phyloP scores from a whole-genome alignment of 2,888 invertebrate genomes.

The Dichetophora obliterata region DNA sequence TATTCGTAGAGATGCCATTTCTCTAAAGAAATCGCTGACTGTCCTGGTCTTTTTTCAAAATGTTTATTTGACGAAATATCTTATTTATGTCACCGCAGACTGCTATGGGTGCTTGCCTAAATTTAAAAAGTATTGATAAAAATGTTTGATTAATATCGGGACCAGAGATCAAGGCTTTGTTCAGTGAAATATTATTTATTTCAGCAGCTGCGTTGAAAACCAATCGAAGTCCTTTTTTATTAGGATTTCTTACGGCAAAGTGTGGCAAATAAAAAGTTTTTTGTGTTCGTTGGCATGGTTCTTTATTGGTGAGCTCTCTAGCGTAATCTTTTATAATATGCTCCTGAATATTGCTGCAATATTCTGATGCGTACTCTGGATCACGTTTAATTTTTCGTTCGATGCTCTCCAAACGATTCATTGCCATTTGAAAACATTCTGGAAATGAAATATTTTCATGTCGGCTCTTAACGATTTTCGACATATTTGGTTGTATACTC shows the following conservation, averaged over 20 bases:
- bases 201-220: conserved; percentile 42
- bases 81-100: conserved; percentile 14
- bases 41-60: conserved; percentile 38
- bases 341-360: neutral
- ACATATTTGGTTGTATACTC: conserved; percentile 5
- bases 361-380: conserved; percentile 23
- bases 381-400: conserved; percentile 30
- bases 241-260: conserved; percentile 38
- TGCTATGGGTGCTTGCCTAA: conserved; percentile 37
- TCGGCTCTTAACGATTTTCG: conserved; percentile 30
- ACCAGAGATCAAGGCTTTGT: conserved; percentile 3
- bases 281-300: neutral
- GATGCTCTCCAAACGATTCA: neutral
- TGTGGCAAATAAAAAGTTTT: conserved; percentile 37
- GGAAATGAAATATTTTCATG: conserved; percentile 25
- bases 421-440: conserved; percentile 27
- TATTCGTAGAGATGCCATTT: conserved; percentile 1
- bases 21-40: conserved; percentile 42
- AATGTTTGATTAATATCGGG: conserved; percentile 23
- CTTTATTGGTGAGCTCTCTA: neutral
- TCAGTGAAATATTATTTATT: conserved; percentile 18
- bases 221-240: conserved; percentile 28
- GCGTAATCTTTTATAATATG: conserved; percentile 25
- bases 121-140: conserved; percentile 36
- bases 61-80: conserved; percentile 1